These are phyloP conservation scores for Trididemnum nubilum DNA, from an alignment of 23 tunicate genomes.

Conservation along the genomic window DNA sequence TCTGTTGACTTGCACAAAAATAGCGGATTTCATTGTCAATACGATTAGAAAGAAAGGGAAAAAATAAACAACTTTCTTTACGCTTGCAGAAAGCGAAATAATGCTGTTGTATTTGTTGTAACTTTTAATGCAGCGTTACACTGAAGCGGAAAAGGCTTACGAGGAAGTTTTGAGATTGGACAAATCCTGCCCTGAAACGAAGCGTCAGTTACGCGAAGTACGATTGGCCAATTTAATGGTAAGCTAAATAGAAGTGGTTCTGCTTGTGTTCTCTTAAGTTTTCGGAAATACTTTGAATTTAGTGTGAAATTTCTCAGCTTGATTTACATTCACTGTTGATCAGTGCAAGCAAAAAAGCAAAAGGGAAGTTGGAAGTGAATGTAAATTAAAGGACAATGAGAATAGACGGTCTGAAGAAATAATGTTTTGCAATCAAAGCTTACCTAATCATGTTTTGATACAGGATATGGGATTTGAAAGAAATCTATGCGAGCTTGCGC, in stretches of 20 bases:
- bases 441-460: too few species aligned
- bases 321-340: neutral
- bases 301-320: neutral
- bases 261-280: too few species aligned
- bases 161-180: constrained; percentile 41
- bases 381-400: too few species aligned
- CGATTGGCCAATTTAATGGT: constrained; percentile 33
- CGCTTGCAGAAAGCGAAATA: too few species aligned
- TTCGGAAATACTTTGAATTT: too few species aligned
- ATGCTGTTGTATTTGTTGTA: too few species aligned
- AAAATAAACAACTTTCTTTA: too few species aligned
- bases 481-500: constrained; percentile 27
- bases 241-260: neutral
- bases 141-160: constrained; percentile 45
- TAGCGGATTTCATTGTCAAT: too few species aligned
- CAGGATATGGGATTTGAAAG: constrained; percentile 54
- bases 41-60: too few species aligned
- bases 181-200: neutral
- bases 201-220: constrained; percentile 26
- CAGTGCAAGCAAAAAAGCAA: neutral
- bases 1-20: too few species aligned
- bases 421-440: too few species aligned
- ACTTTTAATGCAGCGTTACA: constrained; percentile 23
- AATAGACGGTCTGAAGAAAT: too few species aligned
- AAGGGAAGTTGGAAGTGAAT: neutral